These are phyloP conservation scores for Callaeas wilsoni DNA, from an alignment of 2,113 vertebrate species.

Conservation along the genomic window DNA sequence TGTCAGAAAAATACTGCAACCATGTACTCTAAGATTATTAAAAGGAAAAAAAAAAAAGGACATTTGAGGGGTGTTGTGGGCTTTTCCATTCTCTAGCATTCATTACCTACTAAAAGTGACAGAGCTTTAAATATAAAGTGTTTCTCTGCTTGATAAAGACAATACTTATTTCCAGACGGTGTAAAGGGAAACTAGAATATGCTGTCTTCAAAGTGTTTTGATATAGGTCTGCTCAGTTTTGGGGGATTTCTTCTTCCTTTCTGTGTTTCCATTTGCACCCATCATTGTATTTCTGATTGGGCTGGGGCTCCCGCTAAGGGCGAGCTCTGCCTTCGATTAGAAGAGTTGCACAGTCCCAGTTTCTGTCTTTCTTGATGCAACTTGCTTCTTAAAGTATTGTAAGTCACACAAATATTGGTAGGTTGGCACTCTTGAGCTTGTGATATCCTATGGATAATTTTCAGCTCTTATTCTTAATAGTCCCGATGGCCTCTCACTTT, in stretches of 20 bases:
- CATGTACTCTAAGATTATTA: not conserved
- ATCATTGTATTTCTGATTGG: not conserved
- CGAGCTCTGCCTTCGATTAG: not conserved
- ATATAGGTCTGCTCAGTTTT: not conserved
- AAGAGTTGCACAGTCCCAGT: no score
- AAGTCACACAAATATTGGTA: not conserved
- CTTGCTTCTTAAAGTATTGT: not conserved
- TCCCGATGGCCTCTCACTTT: not conserved
- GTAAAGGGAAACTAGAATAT: not conserved
- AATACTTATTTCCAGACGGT: not conserved
- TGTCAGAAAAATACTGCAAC: not conserved
- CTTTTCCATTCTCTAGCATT: not conserved
- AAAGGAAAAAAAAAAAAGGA: not conserved
- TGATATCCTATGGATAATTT: not conserved
- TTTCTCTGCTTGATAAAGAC: not conserved
- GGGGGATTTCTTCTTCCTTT: not conserved
- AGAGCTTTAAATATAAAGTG: not conserved
- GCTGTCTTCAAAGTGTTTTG: not conserved
- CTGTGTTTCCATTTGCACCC: not conserved
- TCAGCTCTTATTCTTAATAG: not conserved
- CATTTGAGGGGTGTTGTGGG: not conserved
- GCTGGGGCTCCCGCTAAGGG: rapidly evolving
- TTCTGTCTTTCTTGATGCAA: not conserved
- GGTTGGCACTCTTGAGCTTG: not conserved
- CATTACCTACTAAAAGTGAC: not conserved